phyloP scores from a whole-genome alignment of 2,797 vertebrate species.

The Coilia nasus region DNA sequence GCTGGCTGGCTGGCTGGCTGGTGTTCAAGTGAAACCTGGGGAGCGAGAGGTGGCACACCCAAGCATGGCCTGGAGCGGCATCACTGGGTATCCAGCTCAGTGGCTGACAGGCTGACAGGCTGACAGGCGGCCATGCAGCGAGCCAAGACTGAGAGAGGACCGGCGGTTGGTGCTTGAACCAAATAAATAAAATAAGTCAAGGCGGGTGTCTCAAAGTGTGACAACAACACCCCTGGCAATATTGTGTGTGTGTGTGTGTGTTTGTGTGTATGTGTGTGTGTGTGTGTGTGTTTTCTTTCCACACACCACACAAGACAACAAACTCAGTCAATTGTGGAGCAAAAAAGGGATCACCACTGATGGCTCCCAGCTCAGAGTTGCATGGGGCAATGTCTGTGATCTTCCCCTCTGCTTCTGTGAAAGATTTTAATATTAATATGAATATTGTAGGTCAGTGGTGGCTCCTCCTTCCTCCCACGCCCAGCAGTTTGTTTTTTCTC shows the following conservation, averaged over 20 bases:
- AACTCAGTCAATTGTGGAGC: too few relatives aligned
- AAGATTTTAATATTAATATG: too few relatives aligned
- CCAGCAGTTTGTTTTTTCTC: neutral
- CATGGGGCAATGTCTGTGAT: constrained; percentile 40
- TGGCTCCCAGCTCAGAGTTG: constrained; percentile 46
- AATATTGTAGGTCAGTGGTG: neutral
- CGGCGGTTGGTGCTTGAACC: neutral
- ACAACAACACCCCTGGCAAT: neutral
- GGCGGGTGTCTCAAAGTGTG: neutral
- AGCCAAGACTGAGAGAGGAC: neutral
- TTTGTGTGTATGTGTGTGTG: too few relatives aligned
- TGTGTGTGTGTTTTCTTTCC: too few relatives aligned
- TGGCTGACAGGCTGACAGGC: too few relatives aligned
- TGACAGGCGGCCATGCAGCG: too few relatives aligned
- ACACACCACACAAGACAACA: too few relatives aligned
- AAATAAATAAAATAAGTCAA: neutral
- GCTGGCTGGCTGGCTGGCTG: neutral
- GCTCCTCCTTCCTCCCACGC: neutral
- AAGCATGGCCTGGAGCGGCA: neutral
- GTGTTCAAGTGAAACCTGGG: neutral
- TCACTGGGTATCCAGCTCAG: neutral
- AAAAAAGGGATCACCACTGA: neutral
- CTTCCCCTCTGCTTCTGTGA: neutral
- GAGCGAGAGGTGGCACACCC: neutral
- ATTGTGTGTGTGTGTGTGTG: too few relatives aligned